phyloP scores from a whole-genome alignment of 2,113 vertebrate genomes.

The Syrmaticus mikado region DNA sequence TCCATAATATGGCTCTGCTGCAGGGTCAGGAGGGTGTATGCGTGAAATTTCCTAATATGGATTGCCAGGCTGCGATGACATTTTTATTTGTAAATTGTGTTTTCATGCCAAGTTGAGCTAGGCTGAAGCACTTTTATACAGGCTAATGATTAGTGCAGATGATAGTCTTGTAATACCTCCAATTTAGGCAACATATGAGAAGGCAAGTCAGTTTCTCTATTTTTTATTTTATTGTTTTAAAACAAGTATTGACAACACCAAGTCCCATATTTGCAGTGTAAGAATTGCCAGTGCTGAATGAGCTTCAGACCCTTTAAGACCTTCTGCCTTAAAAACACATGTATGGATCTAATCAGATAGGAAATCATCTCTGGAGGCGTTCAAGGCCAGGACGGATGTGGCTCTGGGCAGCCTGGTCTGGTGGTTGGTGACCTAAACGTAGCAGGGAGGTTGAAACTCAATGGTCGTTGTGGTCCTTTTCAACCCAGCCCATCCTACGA shows the following conservation, averaged over 20 bases:
- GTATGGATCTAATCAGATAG: not conserved
- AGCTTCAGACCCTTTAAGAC: not conserved
- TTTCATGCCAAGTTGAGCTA: not conserved
- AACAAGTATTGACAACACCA: not conserved
- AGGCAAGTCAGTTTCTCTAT: not conserved
- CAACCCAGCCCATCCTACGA: too few relatives aligned
- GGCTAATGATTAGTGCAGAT: fast-evolving
- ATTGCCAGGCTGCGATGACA: not conserved
- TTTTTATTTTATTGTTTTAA: not conserved
- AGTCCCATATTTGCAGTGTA: not conserved
- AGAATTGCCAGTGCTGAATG: not conserved
- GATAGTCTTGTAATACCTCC: not conserved
- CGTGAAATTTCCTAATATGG: not conserved
- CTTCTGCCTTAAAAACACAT: not conserved
- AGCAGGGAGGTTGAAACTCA: too few relatives aligned
- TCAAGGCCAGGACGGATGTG: too few relatives aligned
- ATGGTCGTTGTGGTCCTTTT: too few relatives aligned
- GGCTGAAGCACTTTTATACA: not conserved
- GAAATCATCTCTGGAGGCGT: not conserved
- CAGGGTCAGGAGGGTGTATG: not conserved
- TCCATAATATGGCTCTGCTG: not conserved
- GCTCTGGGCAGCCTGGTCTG: too few relatives aligned
- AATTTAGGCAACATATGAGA: not conserved
- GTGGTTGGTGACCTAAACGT: too few relatives aligned
- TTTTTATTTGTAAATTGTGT: not conserved